Conservation (phyloP, 1,140 invertebrate species). For the Sitobion miscanthi region DNA sequence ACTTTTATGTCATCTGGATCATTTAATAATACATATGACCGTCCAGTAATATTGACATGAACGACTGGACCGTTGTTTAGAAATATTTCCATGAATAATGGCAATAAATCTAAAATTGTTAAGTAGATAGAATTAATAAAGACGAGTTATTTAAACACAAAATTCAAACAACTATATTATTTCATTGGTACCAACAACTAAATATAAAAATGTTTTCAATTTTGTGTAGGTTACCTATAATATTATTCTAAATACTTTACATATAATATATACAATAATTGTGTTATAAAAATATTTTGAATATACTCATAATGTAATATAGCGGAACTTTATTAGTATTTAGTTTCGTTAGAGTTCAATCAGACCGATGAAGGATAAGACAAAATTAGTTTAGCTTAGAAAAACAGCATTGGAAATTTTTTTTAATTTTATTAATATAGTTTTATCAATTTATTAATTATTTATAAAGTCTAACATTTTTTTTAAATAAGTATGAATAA, state of each 20-base stretch:
- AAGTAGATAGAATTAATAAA: background rate
- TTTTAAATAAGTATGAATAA: background rate
- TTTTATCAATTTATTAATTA: too few relatives aligned
- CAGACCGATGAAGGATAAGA: background rate
- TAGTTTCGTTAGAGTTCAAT: background rate
- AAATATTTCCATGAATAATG: background rate
- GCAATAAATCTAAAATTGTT: slow-evolving; percentile 3
- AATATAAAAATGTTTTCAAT: too few relatives aligned
- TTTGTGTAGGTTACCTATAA: too few relatives aligned
- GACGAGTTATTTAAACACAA: too few relatives aligned
- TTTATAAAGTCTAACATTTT: background rate
- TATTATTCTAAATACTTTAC: too few relatives aligned
- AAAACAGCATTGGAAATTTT: background rate
- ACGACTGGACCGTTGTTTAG: background rate
- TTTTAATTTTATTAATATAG: background rate
- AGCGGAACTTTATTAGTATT: background rate
- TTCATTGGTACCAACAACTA: too few relatives aligned
- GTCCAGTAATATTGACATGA: background rate
- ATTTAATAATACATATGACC: background rate
- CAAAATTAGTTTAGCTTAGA: background rate
- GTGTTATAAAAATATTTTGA: background rate
- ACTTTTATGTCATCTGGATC: slow-evolving; percentile 32
- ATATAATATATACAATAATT: background rate
- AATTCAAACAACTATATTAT: too few relatives aligned
- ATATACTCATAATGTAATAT: background rate